Evolutionary conservation across 2,113 vertebrate species (phyloP).

Genomic region (Ceyx margarethae): DNA sequence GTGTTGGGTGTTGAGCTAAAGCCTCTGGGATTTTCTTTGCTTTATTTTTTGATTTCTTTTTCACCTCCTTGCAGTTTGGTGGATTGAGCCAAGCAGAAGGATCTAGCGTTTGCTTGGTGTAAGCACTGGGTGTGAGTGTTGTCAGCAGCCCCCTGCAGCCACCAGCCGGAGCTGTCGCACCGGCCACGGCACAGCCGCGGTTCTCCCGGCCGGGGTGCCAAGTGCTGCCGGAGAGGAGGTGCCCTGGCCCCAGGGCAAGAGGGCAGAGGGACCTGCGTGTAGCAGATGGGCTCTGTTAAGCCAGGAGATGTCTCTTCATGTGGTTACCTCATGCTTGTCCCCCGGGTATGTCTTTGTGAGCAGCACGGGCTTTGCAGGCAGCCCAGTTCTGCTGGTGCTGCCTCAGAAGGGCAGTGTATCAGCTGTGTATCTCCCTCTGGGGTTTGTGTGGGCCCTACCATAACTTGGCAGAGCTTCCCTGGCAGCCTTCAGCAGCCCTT

Average conservation of each 20-base stretch:
- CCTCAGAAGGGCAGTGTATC: not conserved
- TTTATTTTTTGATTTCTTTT: too few relatives aligned
- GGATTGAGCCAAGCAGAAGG: not conserved
- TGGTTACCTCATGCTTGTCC: not conserved
- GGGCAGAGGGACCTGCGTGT: not conserved
- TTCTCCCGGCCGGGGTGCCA: rapidly evolving
- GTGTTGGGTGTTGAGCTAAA: not conserved
- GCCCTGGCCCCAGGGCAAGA: not conserved
- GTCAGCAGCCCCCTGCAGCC: not conserved
- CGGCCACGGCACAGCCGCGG: rapidly evolving
- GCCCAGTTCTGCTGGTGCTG: not conserved
- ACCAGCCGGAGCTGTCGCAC: slow-evolving; percentile 45
- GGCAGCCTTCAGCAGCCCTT: not conserved
- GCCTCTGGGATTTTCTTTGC: not conserved
- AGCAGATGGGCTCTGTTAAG: not conserved
- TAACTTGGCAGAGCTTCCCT: not conserved
- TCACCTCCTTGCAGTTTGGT: not conserved
- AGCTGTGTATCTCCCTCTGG: not conserved
- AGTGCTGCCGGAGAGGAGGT: not conserved
- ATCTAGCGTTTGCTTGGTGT: not conserved
- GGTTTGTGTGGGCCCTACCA: not conserved
- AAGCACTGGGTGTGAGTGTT: rapidly evolving
- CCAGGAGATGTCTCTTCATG: not conserved
- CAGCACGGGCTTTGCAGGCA: not conserved
- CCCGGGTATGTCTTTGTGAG: not conserved